Conservation (phyloP, 2,888 invertebrate genomes). For the Drosophila differens region DNA sequence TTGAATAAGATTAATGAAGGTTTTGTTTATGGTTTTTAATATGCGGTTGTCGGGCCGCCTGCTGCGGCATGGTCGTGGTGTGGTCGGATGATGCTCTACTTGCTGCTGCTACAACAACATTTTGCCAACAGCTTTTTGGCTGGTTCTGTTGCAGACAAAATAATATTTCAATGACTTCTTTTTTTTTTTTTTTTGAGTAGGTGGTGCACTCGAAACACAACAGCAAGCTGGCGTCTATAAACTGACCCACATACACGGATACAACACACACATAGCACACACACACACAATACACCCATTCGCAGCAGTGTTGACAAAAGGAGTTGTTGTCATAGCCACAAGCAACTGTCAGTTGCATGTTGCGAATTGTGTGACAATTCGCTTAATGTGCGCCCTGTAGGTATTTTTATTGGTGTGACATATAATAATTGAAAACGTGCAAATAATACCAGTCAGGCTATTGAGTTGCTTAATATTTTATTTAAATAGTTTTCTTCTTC, state of each 20-base stretch:
- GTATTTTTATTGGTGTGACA: slow-evolving; percentile 68
- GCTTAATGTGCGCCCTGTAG: slow-evolving; percentile 56
- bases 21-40: slow-evolving; percentile 66
- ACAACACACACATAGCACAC: not conserved
- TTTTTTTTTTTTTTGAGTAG: slow-evolving; percentile 38
- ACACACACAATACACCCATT: slow-evolving; percentile 11
- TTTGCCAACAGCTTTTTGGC: slow-evolving; percentile 34
- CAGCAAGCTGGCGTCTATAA: slow-evolving; percentile 47
- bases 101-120: slow-evolving; percentile 33
- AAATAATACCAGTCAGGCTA: not conserved
- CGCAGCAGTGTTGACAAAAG: slow-evolving; percentile 10
- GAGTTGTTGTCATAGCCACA: slow-evolving; percentile 41
- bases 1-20: slow-evolving; percentile 80
- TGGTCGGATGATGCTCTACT: slow-evolving; percentile 38
- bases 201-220: slow-evolving; percentile 52
- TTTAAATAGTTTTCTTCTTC: too few species aligned
- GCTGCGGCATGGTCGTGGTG: slow-evolving; percentile 60
- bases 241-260: slow-evolving; percentile 57
- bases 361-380: slow-evolving; percentile 74
- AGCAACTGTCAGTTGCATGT: slow-evolving; percentile 70
- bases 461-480: slow-evolving; percentile 7
- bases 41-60: slow-evolving; percentile 59
- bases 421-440: slow-evolving; percentile 32
- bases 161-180: slow-evolving; percentile 73
- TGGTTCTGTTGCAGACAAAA: slow-evolving; percentile 36